Percentiles rank a stretch among this genome's conserved stretches.
Conservation (phyloP, 2,113 vertebrate genomes). For the Pitta sordida region DNA sequence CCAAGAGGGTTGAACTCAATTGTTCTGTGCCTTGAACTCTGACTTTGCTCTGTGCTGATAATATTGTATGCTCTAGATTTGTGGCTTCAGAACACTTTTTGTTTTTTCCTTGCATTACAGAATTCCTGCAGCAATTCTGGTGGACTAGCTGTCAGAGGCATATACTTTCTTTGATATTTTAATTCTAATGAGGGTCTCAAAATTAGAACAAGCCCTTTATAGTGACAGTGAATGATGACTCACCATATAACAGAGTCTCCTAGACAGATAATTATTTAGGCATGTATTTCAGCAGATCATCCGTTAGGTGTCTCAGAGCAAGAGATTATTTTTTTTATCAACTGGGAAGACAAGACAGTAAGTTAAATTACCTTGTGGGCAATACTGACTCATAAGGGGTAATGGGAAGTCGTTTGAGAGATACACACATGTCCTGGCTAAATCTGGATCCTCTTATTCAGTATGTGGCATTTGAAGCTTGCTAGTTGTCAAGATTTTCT, state of each 20-base stretch:
- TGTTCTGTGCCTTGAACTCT: background rate
- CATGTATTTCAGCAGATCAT: slow-evolving; percentile 57
- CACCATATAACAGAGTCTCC: slow-evolving; percentile 19
- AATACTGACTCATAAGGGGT: background rate
- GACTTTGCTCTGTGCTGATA: background rate
- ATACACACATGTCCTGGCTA: background rate
- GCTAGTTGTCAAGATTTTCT: background rate
- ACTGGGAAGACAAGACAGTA: slow-evolving; percentile 10
- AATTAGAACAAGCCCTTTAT: slow-evolving; percentile 54
- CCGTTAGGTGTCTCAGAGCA: slow-evolving; percentile 53
- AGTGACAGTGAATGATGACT: slow-evolving; percentile 59
- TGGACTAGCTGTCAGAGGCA: slow-evolving; percentile 10
- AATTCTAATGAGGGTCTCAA: slow-evolving; percentile 53
- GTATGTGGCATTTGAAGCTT: background rate
- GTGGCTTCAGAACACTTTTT: background rate
- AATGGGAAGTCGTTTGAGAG: background rate
- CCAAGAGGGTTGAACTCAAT: background rate
- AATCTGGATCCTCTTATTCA: background rate
- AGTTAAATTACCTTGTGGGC: slow-evolving; percentile 51
- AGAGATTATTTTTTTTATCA: slow-evolving; percentile 55
- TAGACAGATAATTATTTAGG: slow-evolving; percentile 61
- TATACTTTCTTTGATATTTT: slow-evolving; percentile 20
- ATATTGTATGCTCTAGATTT: background rate
- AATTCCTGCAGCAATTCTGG: background rate
- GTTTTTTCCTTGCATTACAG: background rate